phyloP scores from a whole-genome alignment of 1,140 invertebrate genomes.

The Carcinoscorpius rotundicauda region DNA sequence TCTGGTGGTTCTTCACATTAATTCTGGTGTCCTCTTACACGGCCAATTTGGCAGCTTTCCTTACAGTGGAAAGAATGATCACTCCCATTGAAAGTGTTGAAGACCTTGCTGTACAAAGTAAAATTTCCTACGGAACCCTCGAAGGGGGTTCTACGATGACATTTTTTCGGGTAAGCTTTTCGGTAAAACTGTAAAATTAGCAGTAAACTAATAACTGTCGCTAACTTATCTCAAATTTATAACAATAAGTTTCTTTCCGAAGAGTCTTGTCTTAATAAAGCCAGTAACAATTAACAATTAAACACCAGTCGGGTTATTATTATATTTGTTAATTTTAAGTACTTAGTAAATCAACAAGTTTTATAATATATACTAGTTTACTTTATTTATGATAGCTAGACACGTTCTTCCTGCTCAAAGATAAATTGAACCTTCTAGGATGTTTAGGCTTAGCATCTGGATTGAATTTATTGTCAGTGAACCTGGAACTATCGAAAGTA shows the following conservation, averaged over 20 bases:
- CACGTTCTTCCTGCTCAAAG: no score
- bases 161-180: conserved; percentile 71
- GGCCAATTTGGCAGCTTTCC: conserved; percentile 90
- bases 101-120: conserved; percentile 84
- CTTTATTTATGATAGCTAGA: no score
- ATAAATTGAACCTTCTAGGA: no score
- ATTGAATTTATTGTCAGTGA: no score
- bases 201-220: conserved; percentile 5
- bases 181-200: conserved; percentile 20
- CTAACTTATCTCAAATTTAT: neutral
- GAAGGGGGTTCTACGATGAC: conserved; percentile 91
- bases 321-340: neutral
- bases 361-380: no score
- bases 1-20: conserved; percentile 99
- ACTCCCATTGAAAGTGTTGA: conserved; percentile 93
- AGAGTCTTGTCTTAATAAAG: no score
- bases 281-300: neutral
- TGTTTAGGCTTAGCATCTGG: no score
- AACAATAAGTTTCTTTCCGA: no score
- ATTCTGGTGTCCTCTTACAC: conserved; percentile 98
- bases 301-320: neutral
- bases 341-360: neutral
- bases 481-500: no score
- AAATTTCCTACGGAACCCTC: conserved; percentile 86
- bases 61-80: conserved; percentile 92